Conservation (phyloP, 2,797 vertebrate genomes). For the Phrynocephalus guinanensis region DNA sequence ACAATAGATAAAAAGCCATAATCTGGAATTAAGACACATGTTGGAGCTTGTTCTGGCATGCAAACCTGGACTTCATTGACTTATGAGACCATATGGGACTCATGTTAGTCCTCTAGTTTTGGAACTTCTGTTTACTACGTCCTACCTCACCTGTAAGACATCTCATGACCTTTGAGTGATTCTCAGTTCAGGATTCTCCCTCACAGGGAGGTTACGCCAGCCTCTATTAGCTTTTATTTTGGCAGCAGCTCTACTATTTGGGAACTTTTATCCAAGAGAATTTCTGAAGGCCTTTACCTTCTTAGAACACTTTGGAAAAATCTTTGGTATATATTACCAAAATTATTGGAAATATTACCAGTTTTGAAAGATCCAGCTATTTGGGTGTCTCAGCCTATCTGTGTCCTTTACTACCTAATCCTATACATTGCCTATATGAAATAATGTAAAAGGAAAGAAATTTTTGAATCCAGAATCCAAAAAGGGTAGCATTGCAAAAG, state of each 20-base stretch:
- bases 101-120: background rate
- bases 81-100: background rate
- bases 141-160: no score
- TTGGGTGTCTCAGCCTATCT: no score
- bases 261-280: background rate
- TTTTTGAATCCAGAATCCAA: no score
- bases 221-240: background rate
- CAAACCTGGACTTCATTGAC: background rate
- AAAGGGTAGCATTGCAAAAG: no score
- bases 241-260: background rate
- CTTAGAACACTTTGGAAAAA: no score
- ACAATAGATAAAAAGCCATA: conserved; percentile 29
- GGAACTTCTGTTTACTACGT: background rate
- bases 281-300: background rate
- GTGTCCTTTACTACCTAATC: no score
- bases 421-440: no score
- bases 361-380: no score
- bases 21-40: conserved; percentile 50
- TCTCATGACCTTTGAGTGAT: background rate
- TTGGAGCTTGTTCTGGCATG: background rate
- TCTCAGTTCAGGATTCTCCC: background rate
- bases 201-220: background rate
- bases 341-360: no score
- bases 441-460: no score
- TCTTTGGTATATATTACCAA: no score